Evolutionary conservation across 2,888 invertebrate species (phyloP), one percentile per base, ranked within the genome.

Genomic region (Cepaea hortensis): DNA sequence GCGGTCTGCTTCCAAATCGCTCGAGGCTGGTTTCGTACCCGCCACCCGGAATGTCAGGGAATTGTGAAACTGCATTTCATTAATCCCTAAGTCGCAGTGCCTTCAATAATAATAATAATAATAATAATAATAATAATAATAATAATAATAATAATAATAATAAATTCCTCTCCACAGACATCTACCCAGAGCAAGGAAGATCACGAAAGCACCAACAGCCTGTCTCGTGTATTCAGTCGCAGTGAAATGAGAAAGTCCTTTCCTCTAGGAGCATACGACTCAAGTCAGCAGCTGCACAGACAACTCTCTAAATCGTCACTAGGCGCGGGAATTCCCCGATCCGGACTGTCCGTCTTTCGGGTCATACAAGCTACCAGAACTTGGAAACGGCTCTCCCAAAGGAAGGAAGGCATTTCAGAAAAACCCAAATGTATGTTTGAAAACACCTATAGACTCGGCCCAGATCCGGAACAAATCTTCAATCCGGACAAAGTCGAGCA

Each of bases 391-490:
- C 84, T 91, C 50, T 91, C 92, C 5, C 89, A 88, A 75, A 89
- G 87, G 23, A 88, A 86, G 18, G 86, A 87, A 23, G 79, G 87
- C 6, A 62, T 72, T 1, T 75, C 86, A 9, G 84, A 86, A 6
- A 90, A 90, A 68, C 89, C 89, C 3, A 84, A 87, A n/a, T 85
- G 89, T 6, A 62, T 77, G 11, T 88, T 87, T 50, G 92, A 93
- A 88, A 93, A 93, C 87, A 93, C 93, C 0, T 93, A 91, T 84
- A 88, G 88, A 85, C 89, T 92, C 50, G 90, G 90, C 73, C 93
- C 93, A 0, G 91, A 91, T 13, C 88, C 89, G 1, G 89, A 89
- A 0, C 86, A 90, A 77, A 83, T 83, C 20, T 93, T 93, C 85
- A 87, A 89, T 18, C 88, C 91, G 1, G 83, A 80, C 15, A 90